Percentiles rank a stretch among this genome's conserved stretches.
Evolutionary conservation across 2,113 vertebrate species (phyloP).

Genomic region (Carettochelys insculpta): DNA sequence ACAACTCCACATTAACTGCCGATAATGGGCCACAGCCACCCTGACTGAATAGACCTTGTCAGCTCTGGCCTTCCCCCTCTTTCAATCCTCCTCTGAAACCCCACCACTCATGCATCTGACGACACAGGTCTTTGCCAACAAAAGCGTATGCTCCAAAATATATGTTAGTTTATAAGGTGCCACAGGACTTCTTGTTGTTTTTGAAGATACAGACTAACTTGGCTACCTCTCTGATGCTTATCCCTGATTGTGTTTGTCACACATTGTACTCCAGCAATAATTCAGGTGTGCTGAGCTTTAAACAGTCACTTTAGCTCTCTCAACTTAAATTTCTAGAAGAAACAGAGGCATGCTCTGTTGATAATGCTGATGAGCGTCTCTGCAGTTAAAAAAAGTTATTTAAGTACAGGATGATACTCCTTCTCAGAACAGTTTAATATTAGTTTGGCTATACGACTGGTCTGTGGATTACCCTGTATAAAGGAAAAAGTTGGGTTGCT

Average conservation of each 20-base stretch:
- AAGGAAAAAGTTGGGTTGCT: background rate
- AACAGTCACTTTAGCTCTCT: background rate
- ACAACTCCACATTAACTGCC: no score
- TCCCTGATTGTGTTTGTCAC: background rate
- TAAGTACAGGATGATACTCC: background rate
- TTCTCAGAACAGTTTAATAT: background rate
- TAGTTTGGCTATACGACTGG: background rate
- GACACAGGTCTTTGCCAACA: no score
- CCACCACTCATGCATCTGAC: no score
- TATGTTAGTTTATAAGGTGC: no score
- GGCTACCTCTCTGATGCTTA: no score
- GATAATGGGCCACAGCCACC: no score
- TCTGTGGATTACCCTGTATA: background rate
- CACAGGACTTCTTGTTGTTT: no score
- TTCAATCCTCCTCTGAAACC: no score
- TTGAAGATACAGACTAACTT: no score
- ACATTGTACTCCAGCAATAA: background rate
- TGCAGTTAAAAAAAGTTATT: background rate
- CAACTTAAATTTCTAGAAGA: background rate
- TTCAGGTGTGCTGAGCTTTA: slow-evolving; percentile 2
- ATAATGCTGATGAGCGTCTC: background rate
- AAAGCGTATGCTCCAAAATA: no score
- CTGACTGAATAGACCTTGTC: no score
- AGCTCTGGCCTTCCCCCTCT: no score
- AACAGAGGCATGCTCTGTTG: background rate